Evolutionary conservation across 2,797 vertebrate genomes (phyloP), one percentile per base, ranked within the genome.

Genomic region (Enteromius fasciolatus): DNA sequence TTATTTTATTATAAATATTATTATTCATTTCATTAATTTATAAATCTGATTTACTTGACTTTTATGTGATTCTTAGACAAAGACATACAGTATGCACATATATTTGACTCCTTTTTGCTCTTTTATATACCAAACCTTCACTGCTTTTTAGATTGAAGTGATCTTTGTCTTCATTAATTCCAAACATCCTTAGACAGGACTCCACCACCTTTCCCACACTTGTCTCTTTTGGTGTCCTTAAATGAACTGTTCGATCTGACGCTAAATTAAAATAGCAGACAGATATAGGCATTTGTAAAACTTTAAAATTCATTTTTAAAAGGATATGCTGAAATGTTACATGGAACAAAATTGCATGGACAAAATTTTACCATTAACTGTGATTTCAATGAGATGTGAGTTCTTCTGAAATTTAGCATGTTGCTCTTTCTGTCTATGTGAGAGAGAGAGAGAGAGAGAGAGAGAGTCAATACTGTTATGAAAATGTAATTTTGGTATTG

Each of bases 151-250:
- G 86, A 2, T 64, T 89, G 78, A 93, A 93, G 8, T 90, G 81
- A 64, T 87, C 88, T 79, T 87, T 92, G 36, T 93, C 88, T 25
- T 94, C 92, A 1, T 90, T 85, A 75, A 86, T 81, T 89, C 90
- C 91, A 84, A 93, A 82, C 91, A 93, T 94, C 88, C 89, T 93
- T 74, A 92, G 88, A 50, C 90, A 93, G 0, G 92, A 91, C 14
- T 94, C 92, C 64, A 89, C 82, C 1, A 87, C 90, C 89, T 91
- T 92, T 83, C 74, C 87, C 69, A 94, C 90, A 6, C 90, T 89
- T 20, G 80, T 92, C 70, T 93, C 88, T 81, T 89, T 94, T 9
- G 93, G 92, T 17, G 93, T 91, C 82, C 92, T 88, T 61, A 94
- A 90, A 87, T 92, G 90, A 76, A 93, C 90, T 12, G 93, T 94